Percentiles rank a stretch among this genome's conserved stretches.
These are phyloP conservation scores for Cyclophora punctaria DNA, from an alignment of 2,888 invertebrate genomes.

Conservation along the genomic window DNA sequence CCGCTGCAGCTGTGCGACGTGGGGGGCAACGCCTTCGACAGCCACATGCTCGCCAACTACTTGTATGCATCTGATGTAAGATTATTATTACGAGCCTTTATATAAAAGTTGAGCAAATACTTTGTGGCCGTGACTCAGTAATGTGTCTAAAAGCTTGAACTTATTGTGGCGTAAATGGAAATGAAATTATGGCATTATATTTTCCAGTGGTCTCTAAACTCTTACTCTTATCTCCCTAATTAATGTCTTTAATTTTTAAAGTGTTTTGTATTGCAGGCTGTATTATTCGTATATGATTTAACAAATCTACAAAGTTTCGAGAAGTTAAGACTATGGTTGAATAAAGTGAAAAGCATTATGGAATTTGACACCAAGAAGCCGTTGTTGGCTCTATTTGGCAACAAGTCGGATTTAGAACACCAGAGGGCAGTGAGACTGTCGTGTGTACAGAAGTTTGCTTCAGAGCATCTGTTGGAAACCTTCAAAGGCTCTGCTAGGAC, in stretches of 20 bases:
- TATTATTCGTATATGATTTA: constrained; percentile 88
- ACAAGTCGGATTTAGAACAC: constrained; percentile 84
- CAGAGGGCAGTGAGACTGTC: constrained; percentile 80
- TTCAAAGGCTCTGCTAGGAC: constrained; percentile 82
- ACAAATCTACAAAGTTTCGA: constrained; percentile 88
- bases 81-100: constrained; percentile 4
- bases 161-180: too few species aligned
- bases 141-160: too few species aligned
- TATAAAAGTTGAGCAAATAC: too few species aligned
- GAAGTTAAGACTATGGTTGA: constrained; percentile 82
- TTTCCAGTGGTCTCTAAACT: too few species aligned
- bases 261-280: constrained; percentile 71
- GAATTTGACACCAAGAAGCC: constrained; percentile 65
- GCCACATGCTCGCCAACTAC: constrained; percentile 86
- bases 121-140: too few species aligned
- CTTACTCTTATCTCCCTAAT: neutral
- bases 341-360: constrained; percentile 61
- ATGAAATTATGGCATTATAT: too few species aligned
- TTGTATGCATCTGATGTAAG: constrained; percentile 81
- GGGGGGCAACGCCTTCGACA: constrained; percentile 84
- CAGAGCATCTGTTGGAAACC: constrained; percentile 76
- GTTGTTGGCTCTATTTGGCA: constrained; percentile 78
- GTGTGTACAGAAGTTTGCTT: constrained; percentile 77
- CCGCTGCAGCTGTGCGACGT: constrained; percentile 89
- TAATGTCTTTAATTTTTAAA: neutral